These are phyloP conservation scores for Coleophora deauratella DNA, from an alignment of 2,888 invertebrate species.

Conservation along the genomic window DNA sequence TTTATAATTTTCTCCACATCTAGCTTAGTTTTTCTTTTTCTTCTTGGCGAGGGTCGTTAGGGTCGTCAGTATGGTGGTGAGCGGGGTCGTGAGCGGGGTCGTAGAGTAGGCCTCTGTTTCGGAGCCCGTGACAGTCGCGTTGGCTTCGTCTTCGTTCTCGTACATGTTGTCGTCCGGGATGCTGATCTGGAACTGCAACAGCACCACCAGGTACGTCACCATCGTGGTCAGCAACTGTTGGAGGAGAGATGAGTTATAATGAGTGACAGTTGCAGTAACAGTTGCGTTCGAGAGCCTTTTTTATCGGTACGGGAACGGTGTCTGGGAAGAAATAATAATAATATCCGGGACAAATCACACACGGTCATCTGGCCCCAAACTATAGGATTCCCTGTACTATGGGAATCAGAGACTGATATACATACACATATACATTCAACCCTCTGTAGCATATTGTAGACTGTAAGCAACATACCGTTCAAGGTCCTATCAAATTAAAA, in stretches of 20 bases:
- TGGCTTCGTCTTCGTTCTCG: constrained; percentile 18
- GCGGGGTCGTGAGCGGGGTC: constrained; percentile 36
- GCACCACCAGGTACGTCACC: constrained; percentile 83
- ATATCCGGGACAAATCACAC: too few species aligned
- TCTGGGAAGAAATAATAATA: too few species aligned
- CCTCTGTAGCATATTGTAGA: background rate
- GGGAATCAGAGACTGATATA: too few species aligned
- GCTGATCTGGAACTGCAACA: constrained; percentile 84
- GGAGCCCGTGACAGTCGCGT: constrained; percentile 22
- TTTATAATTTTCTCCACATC: too few species aligned
- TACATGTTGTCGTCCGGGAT: constrained; percentile 74
- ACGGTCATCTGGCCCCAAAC: too few species aligned
- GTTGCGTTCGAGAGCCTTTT: too few species aligned
- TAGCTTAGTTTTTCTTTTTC: constrained; percentile 41
- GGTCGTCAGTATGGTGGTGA: constrained; percentile 47
- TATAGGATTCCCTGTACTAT: too few species aligned
- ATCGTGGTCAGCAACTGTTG: constrained; percentile 79
- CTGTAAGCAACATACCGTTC: background rate
- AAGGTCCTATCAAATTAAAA: background rate
- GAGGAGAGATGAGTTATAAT: too few species aligned
- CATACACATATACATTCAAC: too few species aligned
- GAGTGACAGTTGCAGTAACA: too few species aligned
- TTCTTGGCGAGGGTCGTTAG: constrained; percentile 51
- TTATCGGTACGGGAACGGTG: too few species aligned
- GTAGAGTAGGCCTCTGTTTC: constrained; percentile 25